Base-by-base conservation (phyloP, 2,113 vertebrate genomes). In the Macquaria ambigua region DNA sequence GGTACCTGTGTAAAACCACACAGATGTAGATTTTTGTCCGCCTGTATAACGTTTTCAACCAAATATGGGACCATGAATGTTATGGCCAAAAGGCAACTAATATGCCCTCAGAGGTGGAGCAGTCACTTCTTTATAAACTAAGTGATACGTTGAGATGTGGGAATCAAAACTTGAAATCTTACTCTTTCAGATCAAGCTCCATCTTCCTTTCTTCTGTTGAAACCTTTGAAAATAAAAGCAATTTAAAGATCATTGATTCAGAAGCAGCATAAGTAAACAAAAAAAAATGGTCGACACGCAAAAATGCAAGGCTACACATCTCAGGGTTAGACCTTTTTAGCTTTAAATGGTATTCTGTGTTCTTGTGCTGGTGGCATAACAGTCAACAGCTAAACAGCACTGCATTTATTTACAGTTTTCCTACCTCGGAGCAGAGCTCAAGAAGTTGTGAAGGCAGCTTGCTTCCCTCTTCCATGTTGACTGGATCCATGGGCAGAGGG, bases 1-100 rank as follows among this genome's bases (percentile, higher is more conserved):
- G 61, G 73, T 99, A 99, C 23, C 98, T 99, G 74, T 5, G 41
- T 62, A 6, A 83, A 78, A 71, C 75, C 91, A 72, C 41, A 31
- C 53, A 85, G 39, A 31, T 15, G 9, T 6, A 50, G 25, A 66
- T n/a, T 23, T 70, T 28, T 5, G n/a, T 11, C 8, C 1, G 0
- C 9, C 52, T 63, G n/a, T 5, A 39, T 39, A 1, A 76, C 8
- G 28, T 21, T 73, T 46, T n/a, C 5, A 16, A n/a, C 11, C 10
- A 8, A 76, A 84, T 43, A 46, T 20, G 4, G 46, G 6, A 48
- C 34, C 6, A 37, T 77, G 18, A 58, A 59, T 18, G 6, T n/a
- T 39, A n/a, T 28, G 5, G 5, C 4, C n/a, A 37, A n/a, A 39
- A 18, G 15, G 4, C 5, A 20, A 7, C 9, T 39, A 41, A 41